Conservation (phyloP, 2,888 invertebrate genomes). For the Leptopterna dolabrata region DNA sequence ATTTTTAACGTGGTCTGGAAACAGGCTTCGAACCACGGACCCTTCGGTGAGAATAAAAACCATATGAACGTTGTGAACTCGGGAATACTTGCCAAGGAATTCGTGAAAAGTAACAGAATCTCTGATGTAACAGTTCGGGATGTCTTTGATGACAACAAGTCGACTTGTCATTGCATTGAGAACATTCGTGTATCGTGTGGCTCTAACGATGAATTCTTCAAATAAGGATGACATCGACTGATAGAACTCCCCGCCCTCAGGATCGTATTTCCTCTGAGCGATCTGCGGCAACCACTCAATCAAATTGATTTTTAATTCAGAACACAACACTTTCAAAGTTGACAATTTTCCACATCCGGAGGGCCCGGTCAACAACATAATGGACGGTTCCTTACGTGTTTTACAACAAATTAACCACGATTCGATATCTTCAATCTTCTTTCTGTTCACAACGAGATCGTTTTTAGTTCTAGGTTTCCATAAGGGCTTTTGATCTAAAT, state of each 20-base stretch:
- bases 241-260: conserved; percentile 21
- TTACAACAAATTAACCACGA: conserved; percentile 44
- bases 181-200: conserved; percentile 54
- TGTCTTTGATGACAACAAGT: conserved; percentile 54
- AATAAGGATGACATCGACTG: conserved; percentile 48
- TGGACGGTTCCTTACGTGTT: conserved; percentile 21
- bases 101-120: conserved; percentile 49
- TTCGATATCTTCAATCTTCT: conserved; percentile 57
- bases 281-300: conserved; percentile 53
- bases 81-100: conserved; percentile 41
- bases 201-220: conserved; percentile 57
- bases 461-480: conserved; percentile 45
- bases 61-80: conserved; percentile 32
- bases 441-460: conserved; percentile 57
- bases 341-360: conserved; percentile 57
- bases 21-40: conserved; percentile 34
- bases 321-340: conserved; percentile 53
- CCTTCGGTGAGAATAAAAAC: conserved; percentile 53
- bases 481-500: neutral
- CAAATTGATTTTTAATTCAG: conserved; percentile 51
- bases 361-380: conserved; percentile 54
- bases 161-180: conserved; percentile 42
- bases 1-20: conserved; percentile 54
- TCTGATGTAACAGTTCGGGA: conserved; percentile 53
- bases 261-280: conserved; percentile 28